These are phyloP conservation scores for Forpus xanthops DNA, from an alignment of 2,797 vertebrate species.

Conservation along the genomic window DNA sequence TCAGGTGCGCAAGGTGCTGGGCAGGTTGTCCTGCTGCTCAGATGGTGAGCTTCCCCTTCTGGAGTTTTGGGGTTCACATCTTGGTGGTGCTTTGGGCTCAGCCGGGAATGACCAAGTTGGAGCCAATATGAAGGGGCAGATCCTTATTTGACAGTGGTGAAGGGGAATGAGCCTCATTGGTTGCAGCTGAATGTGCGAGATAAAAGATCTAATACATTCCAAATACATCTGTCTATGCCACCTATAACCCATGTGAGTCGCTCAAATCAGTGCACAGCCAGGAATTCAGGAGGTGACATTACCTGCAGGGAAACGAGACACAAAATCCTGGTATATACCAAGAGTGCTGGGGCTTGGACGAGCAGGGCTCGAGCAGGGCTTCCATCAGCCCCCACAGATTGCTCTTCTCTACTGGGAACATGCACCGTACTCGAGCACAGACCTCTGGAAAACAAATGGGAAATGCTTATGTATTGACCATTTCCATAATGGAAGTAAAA, in stretches of 20 bases:
- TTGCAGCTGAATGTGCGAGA: neutral
- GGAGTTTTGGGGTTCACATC: neutral
- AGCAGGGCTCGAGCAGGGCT: neutral
- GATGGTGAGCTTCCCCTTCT: neutral
- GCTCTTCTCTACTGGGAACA: neutral
- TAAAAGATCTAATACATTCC: rapidly evolving
- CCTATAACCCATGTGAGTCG: rapidly evolving
- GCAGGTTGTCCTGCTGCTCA: neutral
- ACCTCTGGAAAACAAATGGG: neutral
- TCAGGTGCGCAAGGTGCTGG: neutral
- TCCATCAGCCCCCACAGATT: rapidly evolving
- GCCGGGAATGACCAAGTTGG: neutral
- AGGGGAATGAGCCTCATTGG: neutral
- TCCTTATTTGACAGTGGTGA: rapidly evolving
- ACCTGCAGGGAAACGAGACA: neutral
- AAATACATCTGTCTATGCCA: neutral
- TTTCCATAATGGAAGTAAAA: neutral
- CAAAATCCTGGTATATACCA: neutral
- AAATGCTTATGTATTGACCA: neutral
- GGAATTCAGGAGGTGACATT: rapidly evolving
- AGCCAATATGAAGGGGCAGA: neutral
- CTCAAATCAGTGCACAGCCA: rapidly evolving
- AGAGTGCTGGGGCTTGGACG: neutral
- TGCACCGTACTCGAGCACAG: neutral
- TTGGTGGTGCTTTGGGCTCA: neutral